Percentiles rank a stretch among this genome's conserved stretches.
Evolutionary conservation across 1,140 invertebrate species (phyloP).

Genomic region (Physella acuta): DNA sequence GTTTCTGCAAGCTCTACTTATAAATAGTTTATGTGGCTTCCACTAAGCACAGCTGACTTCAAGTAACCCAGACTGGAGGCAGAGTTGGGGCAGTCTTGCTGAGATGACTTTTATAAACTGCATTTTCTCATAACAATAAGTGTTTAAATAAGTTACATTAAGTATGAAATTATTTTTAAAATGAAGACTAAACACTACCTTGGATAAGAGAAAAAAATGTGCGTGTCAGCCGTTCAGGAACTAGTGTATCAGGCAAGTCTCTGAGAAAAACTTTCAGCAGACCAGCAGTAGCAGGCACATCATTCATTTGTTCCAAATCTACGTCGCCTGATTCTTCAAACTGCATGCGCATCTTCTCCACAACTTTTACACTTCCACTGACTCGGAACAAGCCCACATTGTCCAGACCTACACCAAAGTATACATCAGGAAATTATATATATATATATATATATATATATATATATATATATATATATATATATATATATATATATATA

Average conservation of each 20-base stretch:
- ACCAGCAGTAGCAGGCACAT: conserved; percentile 58
- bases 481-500: background rate
- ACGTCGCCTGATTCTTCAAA: conserved; percentile 60
- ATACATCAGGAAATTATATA: background rate
- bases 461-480: background rate
- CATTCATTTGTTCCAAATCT: conserved; percentile 53
- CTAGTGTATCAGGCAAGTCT: conserved; percentile 59
- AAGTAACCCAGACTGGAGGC: no score
- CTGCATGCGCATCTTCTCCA: conserved; percentile 56
- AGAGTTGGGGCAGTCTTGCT: no score
- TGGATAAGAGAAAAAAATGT: conserved; percentile 47
- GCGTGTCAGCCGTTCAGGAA: conserved; percentile 53
- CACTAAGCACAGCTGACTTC: no score
- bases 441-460: no score
- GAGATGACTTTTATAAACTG: no score
- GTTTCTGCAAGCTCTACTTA: no score
- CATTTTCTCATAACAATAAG: background rate
- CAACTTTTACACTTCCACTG: conserved; percentile 55
- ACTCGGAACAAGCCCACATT: conserved; percentile 61
- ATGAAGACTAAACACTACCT: conserved; percentile 34
- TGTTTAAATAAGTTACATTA: background rate
- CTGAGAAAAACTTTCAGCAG: conserved; percentile 60
- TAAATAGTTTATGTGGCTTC: no score
- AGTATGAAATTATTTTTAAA: background rate
- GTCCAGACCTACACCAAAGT: conserved; percentile 35